These are phyloP conservation scores for Drosophila pruinosa DNA, from an alignment of 1,140 invertebrate genomes.

Conservation along the genomic window DNA sequence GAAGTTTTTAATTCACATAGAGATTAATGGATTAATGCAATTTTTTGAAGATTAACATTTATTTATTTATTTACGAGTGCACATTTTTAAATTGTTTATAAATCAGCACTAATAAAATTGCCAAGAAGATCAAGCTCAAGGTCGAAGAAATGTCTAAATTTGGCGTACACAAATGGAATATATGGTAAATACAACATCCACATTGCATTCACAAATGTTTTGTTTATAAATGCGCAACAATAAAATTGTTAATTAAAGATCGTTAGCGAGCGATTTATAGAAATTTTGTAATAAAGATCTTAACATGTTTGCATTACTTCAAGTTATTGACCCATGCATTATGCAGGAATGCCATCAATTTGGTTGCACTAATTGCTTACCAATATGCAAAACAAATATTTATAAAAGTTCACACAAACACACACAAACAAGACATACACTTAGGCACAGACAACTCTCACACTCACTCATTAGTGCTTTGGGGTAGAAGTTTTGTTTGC, in stretches of 20 bases:
- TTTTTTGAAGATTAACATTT: too few species aligned
- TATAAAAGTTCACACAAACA: conserved; percentile 4
- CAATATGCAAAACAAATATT: conserved; percentile 39
- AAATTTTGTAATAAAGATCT: background rate
- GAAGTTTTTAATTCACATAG: too few species aligned
- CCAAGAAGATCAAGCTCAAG: too few species aligned
- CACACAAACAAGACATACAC: background rate
- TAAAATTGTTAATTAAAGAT: conserved; percentile 2
- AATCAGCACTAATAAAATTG: too few species aligned
- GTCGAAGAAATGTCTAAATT: background rate
- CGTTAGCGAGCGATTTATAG: background rate
- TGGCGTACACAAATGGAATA: background rate
- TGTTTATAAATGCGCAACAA: background rate
- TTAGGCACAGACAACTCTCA: background rate
- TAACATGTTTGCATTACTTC: background rate
- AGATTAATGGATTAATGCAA: too few species aligned
- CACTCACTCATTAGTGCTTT: background rate
- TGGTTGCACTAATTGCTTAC: conserved; percentile 42
- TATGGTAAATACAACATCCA: background rate
- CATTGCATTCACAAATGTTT: background rate
- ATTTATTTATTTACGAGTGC: too few species aligned
- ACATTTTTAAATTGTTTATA: too few species aligned
- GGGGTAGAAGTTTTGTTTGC: conserved; percentile 32
- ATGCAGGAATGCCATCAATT: conserved; percentile 33
- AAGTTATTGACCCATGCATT: conserved; percentile 16